Evolutionary conservation across 2,113 vertebrate genomes (phyloP).

Genomic region (Rhadina sibilatrix): DNA sequence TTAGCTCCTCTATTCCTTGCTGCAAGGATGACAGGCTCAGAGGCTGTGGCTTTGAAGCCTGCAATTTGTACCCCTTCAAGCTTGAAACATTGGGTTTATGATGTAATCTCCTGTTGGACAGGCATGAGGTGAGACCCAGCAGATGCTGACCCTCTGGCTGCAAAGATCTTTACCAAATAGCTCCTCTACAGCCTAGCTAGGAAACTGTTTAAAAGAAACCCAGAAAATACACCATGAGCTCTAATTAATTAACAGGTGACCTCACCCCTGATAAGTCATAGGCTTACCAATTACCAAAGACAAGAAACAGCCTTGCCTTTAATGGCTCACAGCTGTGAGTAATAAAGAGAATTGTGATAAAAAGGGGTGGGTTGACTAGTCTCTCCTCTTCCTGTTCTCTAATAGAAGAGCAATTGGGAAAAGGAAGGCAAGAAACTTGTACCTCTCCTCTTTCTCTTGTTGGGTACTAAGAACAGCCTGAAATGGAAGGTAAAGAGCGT

Average conservation of each 20-base stretch:
- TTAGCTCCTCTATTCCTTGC: background rate
- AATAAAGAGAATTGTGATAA: background rate
- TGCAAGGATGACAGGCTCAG: background rate
- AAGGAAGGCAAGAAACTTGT: background rate
- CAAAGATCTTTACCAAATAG: background rate
- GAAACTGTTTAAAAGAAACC: background rate
- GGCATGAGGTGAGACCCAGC: background rate
- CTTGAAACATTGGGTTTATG: background rate
- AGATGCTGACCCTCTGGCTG: accelerated
- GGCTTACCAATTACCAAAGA: background rate
- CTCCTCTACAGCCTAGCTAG: background rate
- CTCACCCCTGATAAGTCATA: background rate
- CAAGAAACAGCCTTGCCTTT: background rate
- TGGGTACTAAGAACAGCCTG: accelerated
- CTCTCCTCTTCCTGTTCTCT: background rate
- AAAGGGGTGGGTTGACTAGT: background rate
- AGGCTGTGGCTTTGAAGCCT: background rate
- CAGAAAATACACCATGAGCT: background rate
- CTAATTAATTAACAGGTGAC: background rate
- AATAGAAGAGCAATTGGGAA: background rate
- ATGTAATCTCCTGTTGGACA: background rate
- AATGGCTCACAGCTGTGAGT: background rate
- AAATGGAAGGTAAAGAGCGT: background rate
- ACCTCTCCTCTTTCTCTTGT: background rate
- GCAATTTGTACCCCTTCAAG: background rate